Conservation (phyloP, 2,113 vertebrate species). For the Etia nguti region DNA sequence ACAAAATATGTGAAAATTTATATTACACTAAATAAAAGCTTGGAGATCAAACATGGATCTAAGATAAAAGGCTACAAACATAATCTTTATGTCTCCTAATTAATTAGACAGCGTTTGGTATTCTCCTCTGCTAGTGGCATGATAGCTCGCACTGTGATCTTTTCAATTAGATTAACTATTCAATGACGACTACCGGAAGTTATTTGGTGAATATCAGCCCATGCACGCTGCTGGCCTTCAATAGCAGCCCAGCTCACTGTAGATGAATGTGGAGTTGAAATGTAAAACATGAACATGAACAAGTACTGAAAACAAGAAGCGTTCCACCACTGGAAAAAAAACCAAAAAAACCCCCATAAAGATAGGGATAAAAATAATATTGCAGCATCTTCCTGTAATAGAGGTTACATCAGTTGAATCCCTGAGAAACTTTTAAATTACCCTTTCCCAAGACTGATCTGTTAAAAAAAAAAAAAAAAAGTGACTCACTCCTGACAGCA, state of each 20-base stretch:
- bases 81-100: neutral
- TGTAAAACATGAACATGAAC: neutral
- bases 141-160: neutral
- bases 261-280: neutral
- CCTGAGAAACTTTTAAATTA: neutral
- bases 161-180: neutral
- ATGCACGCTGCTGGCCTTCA: neutral
- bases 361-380: neutral
- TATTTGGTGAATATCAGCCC: neutral
- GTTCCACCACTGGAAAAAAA: neutral
- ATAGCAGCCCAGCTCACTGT: neutral
- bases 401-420: neutral
- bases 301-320: neutral
- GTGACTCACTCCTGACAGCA: slow-evolving; percentile 11
- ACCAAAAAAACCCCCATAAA: neutral
- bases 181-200: neutral
- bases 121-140: neutral
- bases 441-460: neutral
- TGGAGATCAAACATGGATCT: neutral
- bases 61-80: neutral
- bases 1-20: neutral
- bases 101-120: neutral
- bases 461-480: neutral
- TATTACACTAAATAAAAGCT: neutral
- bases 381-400: neutral